Base-by-base conservation (phyloP, 2,113 vertebrate species). In the Halichoerus grypus region DNA sequence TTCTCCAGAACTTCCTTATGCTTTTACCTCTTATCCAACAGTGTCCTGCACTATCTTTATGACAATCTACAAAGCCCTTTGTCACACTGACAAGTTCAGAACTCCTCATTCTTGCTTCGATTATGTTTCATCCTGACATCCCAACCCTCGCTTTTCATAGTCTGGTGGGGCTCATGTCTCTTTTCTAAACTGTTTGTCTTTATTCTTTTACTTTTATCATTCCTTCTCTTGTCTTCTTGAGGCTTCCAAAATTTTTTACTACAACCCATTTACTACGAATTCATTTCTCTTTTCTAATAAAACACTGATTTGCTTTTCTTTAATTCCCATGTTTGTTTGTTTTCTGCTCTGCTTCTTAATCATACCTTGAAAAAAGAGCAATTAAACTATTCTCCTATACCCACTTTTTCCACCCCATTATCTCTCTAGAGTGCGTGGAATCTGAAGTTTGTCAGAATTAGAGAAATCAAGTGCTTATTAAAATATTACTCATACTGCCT, bases 171-270 rank as follows among this genome's bases (percentile, higher is more conserved):
- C 7, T 90, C 36, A 22, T 7, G 21, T 71, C 19, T 80, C 57
- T 94, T 57, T 82, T 31, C n/a, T 57, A 93, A 96, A 85, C 22
- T 67, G 1, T 80, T n/a, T 61, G 6, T 61, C 67, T 89, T 94
- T 76, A 87, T 72, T 93, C 31, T 82, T 95, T 91, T 31, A 74
- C 39, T 85, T 94, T 84, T n/a, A 74, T 53, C 55, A 77, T 46
- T 39, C 8, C 3, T 95, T 79, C 26, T 72, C 10, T 80, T 82
- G 24, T 61, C 7, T 82, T 92, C 53, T 36, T 91, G 39, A 57
- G 5, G 14, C 26, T 72, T 88, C 26, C 12, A 24, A 90, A 55
- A 18, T 7, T 39, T 90, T 65, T 79, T 36, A 67, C 57, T 92
- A 46, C 42, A 46, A 26, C 4, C 4, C 72, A 4, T 11, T 88